Evolutionary conservation across 2,888 invertebrate genomes (phyloP).

Genomic region (Amorpha juglandis): DNA sequence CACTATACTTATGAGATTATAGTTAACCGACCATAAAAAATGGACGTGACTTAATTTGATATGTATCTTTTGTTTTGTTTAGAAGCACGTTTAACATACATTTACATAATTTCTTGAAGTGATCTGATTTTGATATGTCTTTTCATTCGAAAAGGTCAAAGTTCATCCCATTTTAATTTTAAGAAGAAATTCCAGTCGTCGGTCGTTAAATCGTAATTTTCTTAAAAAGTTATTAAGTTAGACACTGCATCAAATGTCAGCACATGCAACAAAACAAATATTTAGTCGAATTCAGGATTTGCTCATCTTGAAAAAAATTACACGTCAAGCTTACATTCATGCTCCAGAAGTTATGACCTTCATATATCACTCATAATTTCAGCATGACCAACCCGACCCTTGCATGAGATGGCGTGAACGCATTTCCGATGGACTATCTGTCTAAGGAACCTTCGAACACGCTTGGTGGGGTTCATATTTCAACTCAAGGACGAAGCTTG

Average conservation of each 20-base stretch:
- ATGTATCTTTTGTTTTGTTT: too few relatives aligned
- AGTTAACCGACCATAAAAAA: too few relatives aligned
- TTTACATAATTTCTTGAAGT: too few relatives aligned
- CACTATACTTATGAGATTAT: too few relatives aligned
- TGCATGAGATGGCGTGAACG: conserved; percentile 16
- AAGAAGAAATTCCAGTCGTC: not conserved
- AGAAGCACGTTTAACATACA: too few relatives aligned
- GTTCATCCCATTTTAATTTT: too few relatives aligned
- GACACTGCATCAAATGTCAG: too few relatives aligned
- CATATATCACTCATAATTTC: not conserved
- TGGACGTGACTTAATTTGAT: too few relatives aligned
- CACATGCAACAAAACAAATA: not conserved
- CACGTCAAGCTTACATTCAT: not conserved
- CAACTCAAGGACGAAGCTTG: conserved; percentile 14
- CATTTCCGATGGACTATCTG: conserved; percentile 8
- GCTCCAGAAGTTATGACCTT: not conserved
- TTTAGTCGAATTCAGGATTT: not conserved
- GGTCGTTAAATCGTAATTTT: too few relatives aligned
- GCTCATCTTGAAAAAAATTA: not conserved
- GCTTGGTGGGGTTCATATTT: conserved; percentile 13
- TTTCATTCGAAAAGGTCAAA: too few relatives aligned
- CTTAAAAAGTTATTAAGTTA: too few relatives aligned
- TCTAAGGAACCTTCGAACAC: not conserved
- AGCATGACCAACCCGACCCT: not conserved
- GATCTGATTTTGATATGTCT: too few relatives aligned